These are phyloP conservation scores for Tretioscincus oriximinensis DNA, from an alignment of 2,113 vertebrate species.

Conservation along the genomic window DNA sequence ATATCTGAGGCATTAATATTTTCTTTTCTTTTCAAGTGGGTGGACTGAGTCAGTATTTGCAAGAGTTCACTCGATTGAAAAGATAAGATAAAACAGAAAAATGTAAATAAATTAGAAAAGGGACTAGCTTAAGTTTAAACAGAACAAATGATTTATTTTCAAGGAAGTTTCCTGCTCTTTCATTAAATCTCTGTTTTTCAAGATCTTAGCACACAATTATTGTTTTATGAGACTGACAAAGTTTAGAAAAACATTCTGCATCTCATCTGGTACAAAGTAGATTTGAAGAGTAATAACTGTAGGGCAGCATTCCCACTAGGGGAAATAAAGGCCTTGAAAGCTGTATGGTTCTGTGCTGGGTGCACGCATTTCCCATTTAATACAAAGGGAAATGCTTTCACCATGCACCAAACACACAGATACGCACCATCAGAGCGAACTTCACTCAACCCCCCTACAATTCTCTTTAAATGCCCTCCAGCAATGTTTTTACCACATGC, in stretches of 20 bases:
- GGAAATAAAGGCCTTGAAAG: no score
- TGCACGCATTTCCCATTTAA: no score
- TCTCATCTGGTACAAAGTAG: background rate
- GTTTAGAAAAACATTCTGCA: background rate
- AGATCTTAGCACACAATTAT: conserved; percentile 8
- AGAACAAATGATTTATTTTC: background rate
- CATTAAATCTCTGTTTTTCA: background rate
- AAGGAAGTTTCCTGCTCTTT: background rate
- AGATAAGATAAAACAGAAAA: background rate
- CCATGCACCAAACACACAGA: no score
- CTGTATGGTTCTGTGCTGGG: no score
- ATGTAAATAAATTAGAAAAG: background rate
- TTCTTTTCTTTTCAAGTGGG: no score
- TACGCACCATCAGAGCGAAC: no score
- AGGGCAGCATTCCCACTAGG: no score
- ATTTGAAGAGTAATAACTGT: background rate
- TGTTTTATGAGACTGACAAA: conserved; percentile 3
- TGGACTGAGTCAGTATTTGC: background rate
- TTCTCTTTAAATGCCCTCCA: no score
- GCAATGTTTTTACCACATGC: no score
- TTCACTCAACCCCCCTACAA: no score
- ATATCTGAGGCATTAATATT: background rate
- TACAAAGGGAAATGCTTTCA: no score
- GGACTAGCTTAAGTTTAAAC: background rate
- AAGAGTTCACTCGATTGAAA: background rate